phyloP scores from a whole-genome alignment of 2,888 invertebrate genomes.

The Stenurella melanura region DNA sequence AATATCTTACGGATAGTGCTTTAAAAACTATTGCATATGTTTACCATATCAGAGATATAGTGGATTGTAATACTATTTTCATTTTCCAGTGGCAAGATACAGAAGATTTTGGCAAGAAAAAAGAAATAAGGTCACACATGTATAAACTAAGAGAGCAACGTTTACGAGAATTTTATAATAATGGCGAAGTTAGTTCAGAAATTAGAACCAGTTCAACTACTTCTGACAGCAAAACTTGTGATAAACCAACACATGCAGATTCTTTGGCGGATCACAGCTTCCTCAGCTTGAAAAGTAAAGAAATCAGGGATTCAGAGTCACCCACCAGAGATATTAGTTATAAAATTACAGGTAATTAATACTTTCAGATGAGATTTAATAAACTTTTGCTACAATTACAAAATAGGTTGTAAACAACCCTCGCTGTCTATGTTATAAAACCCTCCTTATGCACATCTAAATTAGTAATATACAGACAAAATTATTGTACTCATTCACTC shows the following conservation, averaged over 20 bases:
- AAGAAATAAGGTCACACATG: constrained; percentile 90
- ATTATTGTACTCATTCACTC: too few relatives aligned
- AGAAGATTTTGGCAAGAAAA: constrained; percentile 89
- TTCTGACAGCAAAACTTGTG: constrained; percentile 55
- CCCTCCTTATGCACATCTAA: too few relatives aligned
- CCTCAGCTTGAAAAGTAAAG: constrained; percentile 85
- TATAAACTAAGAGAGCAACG: constrained; percentile 88
- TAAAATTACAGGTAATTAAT: constrained; percentile 61
- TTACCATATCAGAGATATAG: too few relatives aligned
- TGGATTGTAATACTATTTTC: constrained; percentile 39
- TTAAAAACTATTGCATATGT: too few relatives aligned
- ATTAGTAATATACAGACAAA: too few relatives aligned
- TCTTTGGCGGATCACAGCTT: constrained; percentile 86
- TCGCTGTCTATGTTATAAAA: too few relatives aligned
- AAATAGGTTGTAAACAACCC: too few relatives aligned
- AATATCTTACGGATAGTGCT: too few relatives aligned
- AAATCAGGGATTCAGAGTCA: constrained; percentile 86
- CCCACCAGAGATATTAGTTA: constrained; percentile 78
- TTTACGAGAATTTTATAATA: constrained; percentile 82
- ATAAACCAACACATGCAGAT: constrained; percentile 77
- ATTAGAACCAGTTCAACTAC: constrained; percentile 57
- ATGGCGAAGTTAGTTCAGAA: constrained; percentile 61
- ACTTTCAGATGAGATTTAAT: neutral
- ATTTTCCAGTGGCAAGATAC: constrained; percentile 88
- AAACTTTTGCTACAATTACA: too few relatives aligned